These are phyloP conservation scores for Hydrocynus forskahlii DNA, from an alignment of 2,797 vertebrate species.

Conservation along the genomic window DNA sequence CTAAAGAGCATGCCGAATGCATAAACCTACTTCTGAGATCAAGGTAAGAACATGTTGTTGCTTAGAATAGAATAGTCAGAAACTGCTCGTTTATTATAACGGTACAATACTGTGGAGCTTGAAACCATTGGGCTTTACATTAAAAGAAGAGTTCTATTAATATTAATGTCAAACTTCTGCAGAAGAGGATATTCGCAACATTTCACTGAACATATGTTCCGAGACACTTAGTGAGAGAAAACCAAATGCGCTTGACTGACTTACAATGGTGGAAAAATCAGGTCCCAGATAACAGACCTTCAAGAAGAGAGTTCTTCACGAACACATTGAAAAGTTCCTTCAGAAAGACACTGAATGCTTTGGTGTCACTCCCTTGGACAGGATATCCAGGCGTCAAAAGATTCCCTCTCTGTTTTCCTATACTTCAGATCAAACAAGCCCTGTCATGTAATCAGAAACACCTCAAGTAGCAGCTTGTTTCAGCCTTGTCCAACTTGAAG, in stretches of 20 bases:
- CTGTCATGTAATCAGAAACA: slow-evolving; percentile 66
- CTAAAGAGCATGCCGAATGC: neutral
- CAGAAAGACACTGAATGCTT: neutral
- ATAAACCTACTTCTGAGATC: neutral
- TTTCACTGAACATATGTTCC: neutral
- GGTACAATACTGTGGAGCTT: neutral
- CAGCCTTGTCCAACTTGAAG: slow-evolving; percentile 62
- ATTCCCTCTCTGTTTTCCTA: slow-evolving; percentile 10
- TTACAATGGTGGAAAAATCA: neutral
- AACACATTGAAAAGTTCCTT: neutral
- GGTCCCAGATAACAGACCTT: neutral
- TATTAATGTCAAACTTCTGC: too few relatives aligned
- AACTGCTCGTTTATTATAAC: neutral
- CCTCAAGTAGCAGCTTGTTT: slow-evolving; percentile 62
- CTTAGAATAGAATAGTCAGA: neutral
- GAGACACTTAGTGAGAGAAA: neutral
- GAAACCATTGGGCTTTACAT: neutral
- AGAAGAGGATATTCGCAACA: neutral
- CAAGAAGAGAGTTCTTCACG: neutral
- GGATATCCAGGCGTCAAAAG: neutral
- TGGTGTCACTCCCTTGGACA: neutral
- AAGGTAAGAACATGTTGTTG: slow-evolving; percentile 40
- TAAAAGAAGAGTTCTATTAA: neutral
- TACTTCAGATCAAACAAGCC: slow-evolving; percentile 68
- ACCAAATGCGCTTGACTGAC: neutral